Conservation (phyloP, 92 coral and sea anemone genomes). For the Epizoanthus illoricatus region DNA sequence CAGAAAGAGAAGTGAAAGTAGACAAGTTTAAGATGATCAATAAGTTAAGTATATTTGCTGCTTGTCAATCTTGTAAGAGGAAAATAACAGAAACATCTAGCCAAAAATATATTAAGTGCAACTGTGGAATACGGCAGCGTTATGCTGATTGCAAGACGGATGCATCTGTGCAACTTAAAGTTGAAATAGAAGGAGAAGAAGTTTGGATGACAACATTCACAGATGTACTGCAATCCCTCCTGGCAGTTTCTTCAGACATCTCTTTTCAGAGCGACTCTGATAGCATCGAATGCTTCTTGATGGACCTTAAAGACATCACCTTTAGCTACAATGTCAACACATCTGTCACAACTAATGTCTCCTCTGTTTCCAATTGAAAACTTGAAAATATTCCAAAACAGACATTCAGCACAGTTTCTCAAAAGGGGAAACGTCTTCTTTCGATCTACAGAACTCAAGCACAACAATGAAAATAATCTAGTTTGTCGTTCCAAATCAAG, state of each 20-base stretch:
- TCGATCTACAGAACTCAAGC: too few species aligned
- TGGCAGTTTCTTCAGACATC: neutral
- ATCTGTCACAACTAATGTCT: slow-evolving; percentile 24
- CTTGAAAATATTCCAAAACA: neutral
- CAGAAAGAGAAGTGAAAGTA: slow-evolving; percentile 48
- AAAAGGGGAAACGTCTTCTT: too few species aligned
- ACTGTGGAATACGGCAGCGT: slow-evolving; percentile 58
- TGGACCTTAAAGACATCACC: slow-evolving; percentile 21
- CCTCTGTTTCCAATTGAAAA: slow-evolving; percentile 5
- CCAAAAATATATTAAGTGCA: slow-evolving; percentile 59
- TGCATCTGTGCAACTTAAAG: slow-evolving; percentile 45
- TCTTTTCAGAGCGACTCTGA: slow-evolving; percentile 24
- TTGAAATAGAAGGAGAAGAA: slow-evolving; percentile 8
- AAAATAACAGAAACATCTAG: slow-evolving; percentile 51
- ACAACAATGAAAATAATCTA: too few species aligned
- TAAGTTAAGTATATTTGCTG: slow-evolving; percentile 55
- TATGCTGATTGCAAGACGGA: slow-evolving; percentile 53
- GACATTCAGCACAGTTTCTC: too few species aligned
- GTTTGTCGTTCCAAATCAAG: too few species aligned
- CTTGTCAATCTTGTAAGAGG: slow-evolving; percentile 62
- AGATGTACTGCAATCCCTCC: slow-evolving; percentile 14
- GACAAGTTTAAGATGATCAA: slow-evolving; percentile 44
- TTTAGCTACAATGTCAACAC: slow-evolving; percentile 27
- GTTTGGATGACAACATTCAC: slow-evolving; percentile 42
- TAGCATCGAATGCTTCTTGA: slow-evolving; percentile 12